Conservation (phyloP, 1,140 invertebrate genomes). For the Laodelphax striatellus region DNA sequence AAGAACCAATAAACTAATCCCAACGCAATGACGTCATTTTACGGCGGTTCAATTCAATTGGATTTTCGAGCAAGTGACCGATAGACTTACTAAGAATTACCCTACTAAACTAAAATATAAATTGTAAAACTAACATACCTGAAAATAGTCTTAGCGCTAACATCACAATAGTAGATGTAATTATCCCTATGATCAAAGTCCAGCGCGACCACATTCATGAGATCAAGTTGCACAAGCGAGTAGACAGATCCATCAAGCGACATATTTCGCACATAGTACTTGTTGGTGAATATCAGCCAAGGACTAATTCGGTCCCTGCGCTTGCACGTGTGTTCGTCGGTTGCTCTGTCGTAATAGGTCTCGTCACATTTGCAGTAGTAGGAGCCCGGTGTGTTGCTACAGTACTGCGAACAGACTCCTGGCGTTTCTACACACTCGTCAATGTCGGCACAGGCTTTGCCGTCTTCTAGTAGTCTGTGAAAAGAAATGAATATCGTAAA, state of each 20-base stretch:
- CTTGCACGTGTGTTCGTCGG: conserved; percentile 84
- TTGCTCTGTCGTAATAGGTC: conserved; percentile 64
- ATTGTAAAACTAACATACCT: conserved; percentile 31
- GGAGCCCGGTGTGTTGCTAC: conserved; percentile 88
- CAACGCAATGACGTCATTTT: no score
- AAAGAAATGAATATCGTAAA: conserved; percentile 8
- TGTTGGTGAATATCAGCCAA: conserved; percentile 94
- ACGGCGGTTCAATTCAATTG: no score
- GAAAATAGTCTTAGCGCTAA: conserved; percentile 85
- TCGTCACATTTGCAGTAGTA: conserved; percentile 95
- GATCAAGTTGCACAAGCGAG: conserved; percentile 82
- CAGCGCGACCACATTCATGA: conserved; percentile 91
- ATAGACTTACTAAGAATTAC: no score
- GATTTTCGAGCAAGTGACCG: no score
- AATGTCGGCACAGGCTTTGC: conserved; percentile 83
- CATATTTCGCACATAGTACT: conserved; percentile 95
- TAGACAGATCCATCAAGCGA: conserved; percentile 77
- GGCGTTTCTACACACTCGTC: conserved; percentile 87
- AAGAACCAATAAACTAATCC: no score
- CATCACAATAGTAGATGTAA: conserved; percentile 88
- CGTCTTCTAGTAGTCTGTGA: conserved; percentile 56
- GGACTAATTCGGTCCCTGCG: conserved; percentile 69
- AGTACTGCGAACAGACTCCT: conserved; percentile 87
- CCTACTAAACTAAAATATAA: no score
- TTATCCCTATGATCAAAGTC: conserved; percentile 82